phyloP scores from a whole-genome alignment of 35 echinoderm and acorn worm species.

The Eucidaris tribuloides region DNA sequence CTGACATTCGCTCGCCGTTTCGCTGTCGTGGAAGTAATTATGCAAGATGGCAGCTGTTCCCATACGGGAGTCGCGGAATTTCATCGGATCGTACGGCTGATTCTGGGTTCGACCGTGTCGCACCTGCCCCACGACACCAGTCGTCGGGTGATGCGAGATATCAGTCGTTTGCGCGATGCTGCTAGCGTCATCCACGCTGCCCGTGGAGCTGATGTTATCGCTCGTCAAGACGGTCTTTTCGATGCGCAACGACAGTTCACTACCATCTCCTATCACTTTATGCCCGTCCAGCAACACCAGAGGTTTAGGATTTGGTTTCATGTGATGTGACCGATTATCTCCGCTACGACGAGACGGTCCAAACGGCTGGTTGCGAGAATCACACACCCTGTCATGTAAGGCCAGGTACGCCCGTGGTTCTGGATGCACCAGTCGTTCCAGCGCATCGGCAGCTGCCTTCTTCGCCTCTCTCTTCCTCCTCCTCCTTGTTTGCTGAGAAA shows the following conservation, averaged over 20 bases:
- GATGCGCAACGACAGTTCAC: not conserved
- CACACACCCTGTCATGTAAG: conserved; percentile 50
- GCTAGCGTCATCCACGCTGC: conserved; percentile 15
- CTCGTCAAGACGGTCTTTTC: not conserved
- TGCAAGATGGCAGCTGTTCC: conserved; percentile 51
- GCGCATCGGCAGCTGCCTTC: conserved; percentile 10
- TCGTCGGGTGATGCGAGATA: not conserved
- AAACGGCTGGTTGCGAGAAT: conserved; percentile 19
- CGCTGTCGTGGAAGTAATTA: conserved; percentile 31
- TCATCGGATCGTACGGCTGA: conserved; percentile 30
- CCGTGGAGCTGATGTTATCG: conserved; percentile 22
- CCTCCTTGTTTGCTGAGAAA: not conserved
- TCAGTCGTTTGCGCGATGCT: conserved; percentile 35
- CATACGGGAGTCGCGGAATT: conserved; percentile 26
- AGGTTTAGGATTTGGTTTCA: not conserved
- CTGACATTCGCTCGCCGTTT: not conserved
- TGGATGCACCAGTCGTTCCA: conserved; percentile 26
- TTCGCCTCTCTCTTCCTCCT: conserved; percentile 28
- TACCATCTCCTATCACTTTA: conserved; percentile 5
- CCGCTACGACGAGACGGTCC: not conserved
- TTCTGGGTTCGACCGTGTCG: not conserved
- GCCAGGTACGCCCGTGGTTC: not conserved
- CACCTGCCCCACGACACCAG: not conserved
- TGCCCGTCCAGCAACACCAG: conserved; percentile 24
- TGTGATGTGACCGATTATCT: not conserved